A percentile compares a stretch with the other conserved stretches of the same genome.
Evolutionary conservation across 2,797 vertebrate genomes (phyloP).

Genomic region (Stomatorhinus walkeri): DNA sequence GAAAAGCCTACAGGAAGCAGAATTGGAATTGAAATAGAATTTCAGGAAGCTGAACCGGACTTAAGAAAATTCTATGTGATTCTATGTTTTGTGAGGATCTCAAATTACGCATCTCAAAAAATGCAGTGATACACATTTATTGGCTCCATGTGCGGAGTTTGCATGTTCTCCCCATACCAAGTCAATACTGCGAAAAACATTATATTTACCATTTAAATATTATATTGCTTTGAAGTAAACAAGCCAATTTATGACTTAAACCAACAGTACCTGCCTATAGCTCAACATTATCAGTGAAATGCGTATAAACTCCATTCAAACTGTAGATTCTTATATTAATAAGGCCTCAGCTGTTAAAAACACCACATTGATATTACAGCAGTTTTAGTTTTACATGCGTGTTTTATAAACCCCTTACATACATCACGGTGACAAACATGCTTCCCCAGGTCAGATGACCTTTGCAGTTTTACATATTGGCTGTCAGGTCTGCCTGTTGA

Average conservation of each 20-base stretch:
- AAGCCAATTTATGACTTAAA: background rate
- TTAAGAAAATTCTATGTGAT: background rate
- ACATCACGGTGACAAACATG: background rate
- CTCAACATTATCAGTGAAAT: background rate
- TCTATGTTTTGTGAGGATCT: background rate
- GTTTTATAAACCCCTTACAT: background rate
- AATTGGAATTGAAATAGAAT: background rate
- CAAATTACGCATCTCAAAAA: background rate
- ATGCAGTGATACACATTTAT: background rate
- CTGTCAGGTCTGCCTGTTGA: background rate
- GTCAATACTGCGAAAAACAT: background rate
- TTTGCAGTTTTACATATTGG: background rate
- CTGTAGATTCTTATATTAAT: background rate
- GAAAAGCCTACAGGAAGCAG: background rate
- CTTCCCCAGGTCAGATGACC: background rate
- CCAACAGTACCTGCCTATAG: background rate
- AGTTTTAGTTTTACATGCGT: background rate
- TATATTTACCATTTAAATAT: background rate
- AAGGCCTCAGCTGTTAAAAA: background rate
- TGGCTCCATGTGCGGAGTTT: background rate
- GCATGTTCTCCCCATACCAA: background rate
- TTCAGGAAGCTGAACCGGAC: background rate
- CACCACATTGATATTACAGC: background rate
- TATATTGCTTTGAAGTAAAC: background rate
- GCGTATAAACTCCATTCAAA: background rate